These are phyloP conservation scores for Petrocephalus schoutedeni DNA, from an alignment of 2,797 vertebrate genomes.

Conservation along the genomic window DNA sequence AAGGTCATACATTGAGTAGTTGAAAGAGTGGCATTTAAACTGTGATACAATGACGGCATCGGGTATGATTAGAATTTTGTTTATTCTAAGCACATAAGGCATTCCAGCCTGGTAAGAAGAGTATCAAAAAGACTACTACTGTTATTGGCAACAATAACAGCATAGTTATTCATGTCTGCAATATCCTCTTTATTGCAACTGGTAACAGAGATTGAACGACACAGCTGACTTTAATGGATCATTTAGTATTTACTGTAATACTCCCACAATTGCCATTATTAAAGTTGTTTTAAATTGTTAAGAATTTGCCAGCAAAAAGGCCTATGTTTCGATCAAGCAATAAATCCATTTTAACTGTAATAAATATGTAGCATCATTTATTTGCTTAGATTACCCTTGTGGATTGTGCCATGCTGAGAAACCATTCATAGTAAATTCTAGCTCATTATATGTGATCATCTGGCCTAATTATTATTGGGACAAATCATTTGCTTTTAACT, in stretches of 20 bases:
- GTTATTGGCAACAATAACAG: neutral
- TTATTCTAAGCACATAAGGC: neutral
- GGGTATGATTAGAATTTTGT: neutral
- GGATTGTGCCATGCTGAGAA: neutral
- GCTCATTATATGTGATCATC: neutral
- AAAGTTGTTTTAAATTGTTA: neutral
- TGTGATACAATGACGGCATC: neutral
- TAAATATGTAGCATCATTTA: neutral
- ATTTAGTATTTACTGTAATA: neutral
- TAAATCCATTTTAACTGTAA: neutral
- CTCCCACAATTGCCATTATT: neutral
- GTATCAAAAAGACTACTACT: neutral
- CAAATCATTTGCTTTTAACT: neutral
- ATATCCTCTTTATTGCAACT: neutral
- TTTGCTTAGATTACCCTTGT: neutral
- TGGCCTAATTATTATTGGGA: neutral
- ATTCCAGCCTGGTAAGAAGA: neutral
- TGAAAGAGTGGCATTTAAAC: conserved; percentile 5
- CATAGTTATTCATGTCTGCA: neutral
- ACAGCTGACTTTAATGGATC: neutral
- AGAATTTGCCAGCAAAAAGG: neutral
- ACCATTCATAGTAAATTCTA: neutral
- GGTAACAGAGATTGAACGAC: neutral
- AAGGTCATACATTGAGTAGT: neutral
- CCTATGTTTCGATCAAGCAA: neutral